Conservation (phyloP, 2,797 vertebrate genomes). For the Todus mexicanus region DNA sequence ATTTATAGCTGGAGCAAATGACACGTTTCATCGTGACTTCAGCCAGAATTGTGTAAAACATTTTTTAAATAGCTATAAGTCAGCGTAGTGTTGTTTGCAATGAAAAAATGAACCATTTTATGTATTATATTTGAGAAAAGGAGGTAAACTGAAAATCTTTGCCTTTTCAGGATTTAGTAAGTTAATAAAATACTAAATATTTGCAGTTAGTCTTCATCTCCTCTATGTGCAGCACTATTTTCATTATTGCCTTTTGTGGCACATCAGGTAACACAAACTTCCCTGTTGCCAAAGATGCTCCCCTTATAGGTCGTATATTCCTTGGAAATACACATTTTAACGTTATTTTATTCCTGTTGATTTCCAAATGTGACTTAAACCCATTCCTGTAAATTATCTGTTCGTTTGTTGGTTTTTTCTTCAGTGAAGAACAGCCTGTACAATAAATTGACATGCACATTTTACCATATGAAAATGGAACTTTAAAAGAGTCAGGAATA, state of each 20-base stretch:
- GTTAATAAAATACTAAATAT: slow-evolving; percentile 2
- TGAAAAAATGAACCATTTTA: not conserved
- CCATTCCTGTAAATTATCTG: not conserved
- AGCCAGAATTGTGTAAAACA: not conserved
- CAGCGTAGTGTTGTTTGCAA: not conserved
- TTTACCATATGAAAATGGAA: not conserved
- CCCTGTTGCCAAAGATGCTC: not conserved
- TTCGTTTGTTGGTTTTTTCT: not conserved
- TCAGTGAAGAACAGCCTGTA: not conserved
- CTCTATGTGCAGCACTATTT: not conserved
- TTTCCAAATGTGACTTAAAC: slow-evolving; percentile 33
- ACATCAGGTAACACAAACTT: not conserved
- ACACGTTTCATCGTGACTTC: not conserved
- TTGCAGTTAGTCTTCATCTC: not conserved
- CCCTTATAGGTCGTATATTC: not conserved
- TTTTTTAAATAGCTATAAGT: not conserved
- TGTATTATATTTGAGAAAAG: not conserved
- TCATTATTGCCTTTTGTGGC: slow-evolving; percentile 4
- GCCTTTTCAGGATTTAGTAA: not conserved
- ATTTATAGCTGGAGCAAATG: slow-evolving; percentile 5
- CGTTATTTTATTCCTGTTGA: slow-evolving; percentile 5
- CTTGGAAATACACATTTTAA: not conserved
- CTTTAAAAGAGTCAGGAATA: not conserved
- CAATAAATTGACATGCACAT: not conserved
- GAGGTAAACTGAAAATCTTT: not conserved